A percentile compares a stretch with the other conserved stretches of the same genome.
Evolutionary conservation across 2,888 invertebrate genomes (phyloP).

Genomic region (Galeopsomyia nigrocyanea): DNA sequence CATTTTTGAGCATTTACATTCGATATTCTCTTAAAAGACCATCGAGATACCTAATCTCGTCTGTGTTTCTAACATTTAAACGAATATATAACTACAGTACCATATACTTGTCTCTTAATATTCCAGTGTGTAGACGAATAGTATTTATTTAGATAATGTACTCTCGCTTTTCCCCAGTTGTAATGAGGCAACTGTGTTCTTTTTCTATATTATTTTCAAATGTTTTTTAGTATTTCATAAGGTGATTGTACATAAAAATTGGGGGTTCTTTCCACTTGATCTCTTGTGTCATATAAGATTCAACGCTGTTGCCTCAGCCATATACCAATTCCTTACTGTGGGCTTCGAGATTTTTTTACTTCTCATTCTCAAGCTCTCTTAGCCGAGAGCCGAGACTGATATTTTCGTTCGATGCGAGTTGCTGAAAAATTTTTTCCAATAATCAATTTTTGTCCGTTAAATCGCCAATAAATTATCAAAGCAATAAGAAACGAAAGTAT

Average conservation of each 20-base stretch:
- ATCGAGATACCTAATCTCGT: slow-evolving; percentile 40
- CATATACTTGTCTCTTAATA: slow-evolving; percentile 59
- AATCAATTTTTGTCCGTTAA: background rate
- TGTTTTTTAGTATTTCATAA: slow-evolving; percentile 9
- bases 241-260: slow-evolving; percentile 35
- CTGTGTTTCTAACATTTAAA: slow-evolving; percentile 46
- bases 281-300: slow-evolving; percentile 21
- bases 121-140: slow-evolving; percentile 65
- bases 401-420: slow-evolving; percentile 27
- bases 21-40: slow-evolving; percentile 25
- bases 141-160: slow-evolving; percentile 65
- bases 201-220: slow-evolving; percentile 31
- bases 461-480: slow-evolving; percentile 10
- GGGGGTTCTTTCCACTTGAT: slow-evolving; percentile 8
- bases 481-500: slow-evolving; percentile 7
- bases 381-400: slow-evolving; percentile 21
- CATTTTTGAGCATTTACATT: slow-evolving; percentile 16
- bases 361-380: slow-evolving; percentile 25
- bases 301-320: slow-evolving; percentile 35
- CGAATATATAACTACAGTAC: slow-evolving; percentile 45
- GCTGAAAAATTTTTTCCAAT: slow-evolving; percentile 24
- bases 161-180: slow-evolving; percentile 52
- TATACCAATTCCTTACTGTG: slow-evolving; percentile 23
- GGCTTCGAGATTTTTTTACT: slow-evolving; percentile 39
- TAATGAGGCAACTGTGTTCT: slow-evolving; percentile 37